phyloP scores from a whole-genome alignment of 2,888 invertebrate genomes.

The Conops quadrifasciatus region DNA sequence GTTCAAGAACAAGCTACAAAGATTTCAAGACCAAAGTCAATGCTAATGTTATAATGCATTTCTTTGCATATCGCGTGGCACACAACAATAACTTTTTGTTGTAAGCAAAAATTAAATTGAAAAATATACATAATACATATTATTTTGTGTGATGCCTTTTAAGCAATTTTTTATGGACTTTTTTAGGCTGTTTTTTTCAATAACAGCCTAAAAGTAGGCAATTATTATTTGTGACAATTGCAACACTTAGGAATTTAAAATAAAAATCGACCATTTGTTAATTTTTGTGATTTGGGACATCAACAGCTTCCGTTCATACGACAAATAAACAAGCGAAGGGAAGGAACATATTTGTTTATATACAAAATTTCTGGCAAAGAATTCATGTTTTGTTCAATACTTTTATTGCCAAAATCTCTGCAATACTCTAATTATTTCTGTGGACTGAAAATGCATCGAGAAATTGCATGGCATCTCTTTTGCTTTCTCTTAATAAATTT shows the following conservation, averaged over 20 bases:
- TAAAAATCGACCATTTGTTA: no score
- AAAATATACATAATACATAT: not conserved
- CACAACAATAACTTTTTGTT: not conserved
- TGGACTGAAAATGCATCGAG: not conserved
- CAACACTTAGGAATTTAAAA: no score
- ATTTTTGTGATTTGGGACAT: no score
- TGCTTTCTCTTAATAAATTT: not conserved
- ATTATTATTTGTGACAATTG: not conserved
- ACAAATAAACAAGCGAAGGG: no score
- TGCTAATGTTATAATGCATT: conserved; percentile 13
- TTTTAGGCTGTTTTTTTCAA: not conserved
- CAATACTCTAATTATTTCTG: not conserved
- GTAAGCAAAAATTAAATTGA: not conserved
- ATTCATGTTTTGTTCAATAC: conserved; percentile 29
- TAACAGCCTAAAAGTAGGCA: conserved; percentile 18
- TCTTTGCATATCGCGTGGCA: not conserved
- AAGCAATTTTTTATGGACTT: not conserved
- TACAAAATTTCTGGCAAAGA: conserved; percentile 18
- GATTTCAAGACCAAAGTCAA: conserved; percentile 29
- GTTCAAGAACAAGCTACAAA: not conserved
- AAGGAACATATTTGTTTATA: conserved; percentile 36
- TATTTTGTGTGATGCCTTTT: not conserved
- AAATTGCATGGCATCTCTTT: not conserved
- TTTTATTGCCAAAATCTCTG: conserved; percentile 4
- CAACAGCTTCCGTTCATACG: no score